phyloP scores from a whole-genome alignment of 2,113 vertebrate genomes.

The Pyxicephalus adspersus region DNA sequence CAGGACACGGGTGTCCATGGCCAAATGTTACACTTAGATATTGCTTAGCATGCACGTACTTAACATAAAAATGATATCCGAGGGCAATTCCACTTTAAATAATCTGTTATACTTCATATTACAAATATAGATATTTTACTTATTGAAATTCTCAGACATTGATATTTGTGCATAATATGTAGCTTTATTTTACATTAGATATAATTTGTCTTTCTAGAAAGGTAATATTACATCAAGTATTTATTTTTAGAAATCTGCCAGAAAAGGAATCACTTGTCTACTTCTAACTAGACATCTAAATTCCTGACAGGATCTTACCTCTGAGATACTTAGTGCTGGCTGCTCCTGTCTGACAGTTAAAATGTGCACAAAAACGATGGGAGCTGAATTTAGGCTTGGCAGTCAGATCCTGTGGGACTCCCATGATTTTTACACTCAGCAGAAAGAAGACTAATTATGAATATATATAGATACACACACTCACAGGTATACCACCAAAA shows the following conservation, averaged over 20 bases:
- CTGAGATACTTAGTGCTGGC: slow-evolving; percentile 3
- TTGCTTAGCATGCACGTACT: no score
- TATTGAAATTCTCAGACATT: no score
- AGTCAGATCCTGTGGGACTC: slow-evolving; percentile 47
- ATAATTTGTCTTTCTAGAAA: neutral
- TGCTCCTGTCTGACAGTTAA: slow-evolving; percentile 36
- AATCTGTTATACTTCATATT: no score
- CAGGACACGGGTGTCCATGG: no score
- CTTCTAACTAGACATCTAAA: slow-evolving; percentile 28
- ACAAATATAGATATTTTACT: no score
- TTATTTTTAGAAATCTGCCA: slow-evolving; percentile 34
- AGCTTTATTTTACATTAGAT: neutral
- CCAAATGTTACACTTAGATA: no score
- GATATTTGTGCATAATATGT: no score
- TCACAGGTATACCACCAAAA: neutral
- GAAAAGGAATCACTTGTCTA: slow-evolving; percentile 33
- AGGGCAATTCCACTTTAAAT: no score
- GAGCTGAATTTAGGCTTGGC: slow-evolving; percentile 45
- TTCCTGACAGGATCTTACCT: slow-evolving; percentile 44
- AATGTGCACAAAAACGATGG: slow-evolving; percentile 26
- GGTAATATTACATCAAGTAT: slow-evolving; percentile 13
- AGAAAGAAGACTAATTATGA: slow-evolving; percentile 50
- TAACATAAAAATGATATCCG: no score
- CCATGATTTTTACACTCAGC: slow-evolving; percentile 49
- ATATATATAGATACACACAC: slow-evolving; percentile 45